Conservation (phyloP, 2,888 invertebrate genomes). For the Aspidiotus destructor region DNA sequence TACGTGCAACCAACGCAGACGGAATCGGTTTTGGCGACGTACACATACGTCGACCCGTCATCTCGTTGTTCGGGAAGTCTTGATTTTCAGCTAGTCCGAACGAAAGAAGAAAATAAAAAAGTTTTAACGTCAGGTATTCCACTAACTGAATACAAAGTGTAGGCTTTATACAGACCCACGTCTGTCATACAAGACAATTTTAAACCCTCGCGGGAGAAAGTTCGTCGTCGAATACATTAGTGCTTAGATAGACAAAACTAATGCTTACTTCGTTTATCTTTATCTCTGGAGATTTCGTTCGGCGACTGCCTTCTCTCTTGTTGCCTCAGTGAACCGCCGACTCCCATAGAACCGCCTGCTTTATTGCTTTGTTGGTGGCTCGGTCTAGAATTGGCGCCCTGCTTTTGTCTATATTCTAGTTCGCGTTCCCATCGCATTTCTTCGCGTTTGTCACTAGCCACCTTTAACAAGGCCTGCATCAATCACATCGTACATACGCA, state of each 20-base stretch:
- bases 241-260: too few relatives aligned
- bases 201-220: too few relatives aligned
- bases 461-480: slow-evolving; percentile 38
- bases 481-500: slow-evolving; percentile 12
- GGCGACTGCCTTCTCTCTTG: slow-evolving; percentile 25
- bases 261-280: slow-evolving; percentile 5
- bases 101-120: background rate
- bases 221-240: too few relatives aligned
- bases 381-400: slow-evolving; percentile 11
- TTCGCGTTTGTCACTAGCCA: slow-evolving; percentile 34
- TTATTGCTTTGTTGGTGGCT: slow-evolving; percentile 16
- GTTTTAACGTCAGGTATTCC: too few relatives aligned
- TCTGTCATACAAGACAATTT: too few relatives aligned
- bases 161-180: too few relatives aligned
- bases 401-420: slow-evolving; percentile 41
- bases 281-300: slow-evolving; percentile 17
- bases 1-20: slow-evolving; percentile 41
- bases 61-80: background rate
- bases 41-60: slow-evolving; percentile 14
- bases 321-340: slow-evolving; percentile 4
- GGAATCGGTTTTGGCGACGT: slow-evolving; percentile 25
- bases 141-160: too few relatives aligned
- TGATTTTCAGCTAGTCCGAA: background rate
- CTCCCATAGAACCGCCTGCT: background rate
- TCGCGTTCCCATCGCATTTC: slow-evolving; percentile 37